Evolutionary conservation across 2,797 vertebrate genomes (phyloP), one percentile per base, ranked within the genome.

Genomic region (Microcaecilia unicolor): DNA sequence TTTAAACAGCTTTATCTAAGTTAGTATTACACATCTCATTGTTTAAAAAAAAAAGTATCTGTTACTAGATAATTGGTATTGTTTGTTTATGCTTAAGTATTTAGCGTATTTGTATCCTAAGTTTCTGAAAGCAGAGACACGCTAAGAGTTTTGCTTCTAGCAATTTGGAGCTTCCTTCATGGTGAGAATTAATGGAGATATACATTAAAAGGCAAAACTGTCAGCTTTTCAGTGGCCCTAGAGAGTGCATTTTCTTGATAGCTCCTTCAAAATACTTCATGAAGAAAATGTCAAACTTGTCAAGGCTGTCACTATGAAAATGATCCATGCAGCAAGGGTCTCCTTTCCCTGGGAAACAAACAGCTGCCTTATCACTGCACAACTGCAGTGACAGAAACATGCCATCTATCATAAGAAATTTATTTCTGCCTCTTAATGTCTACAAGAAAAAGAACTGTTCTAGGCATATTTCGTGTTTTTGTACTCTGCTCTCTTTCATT

Each of bases 241-340:
- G 55, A 69, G 75, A 75, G 44, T 67, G 41, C 59, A 55, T 84
- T 78, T 76, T 74, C 67, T 73, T 70, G 70, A 72, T 68, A 58
- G 40, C 67, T 75, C 64, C 61, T 70, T 77, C 49, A 63, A 62
- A 82, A 64, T 62, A 53, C 62, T 72, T 76, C 53, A 47, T 44
- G 58, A 78, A 82, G 73, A 45, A 84, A 84, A 84, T 84, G 83
- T 80, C 84, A 83, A 12, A 61, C 72, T 72, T 78, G 80, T 80
- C 83, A 55, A 60, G 58, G 15, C 74, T 81, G 78, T 81, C 70
- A 69, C 62, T 67, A 53, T 73, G 72, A 82, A 78, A 83, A 70
- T 68, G 74, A 80, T 78, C 77, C 71, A 42, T 83, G 74, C 66
- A 76, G 58, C 67, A 48, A 51, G 63, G 72, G 61, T 77, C 76